Conservation (phyloP, 2,888 invertebrate species). For the Scaeva pyrastri region DNA sequence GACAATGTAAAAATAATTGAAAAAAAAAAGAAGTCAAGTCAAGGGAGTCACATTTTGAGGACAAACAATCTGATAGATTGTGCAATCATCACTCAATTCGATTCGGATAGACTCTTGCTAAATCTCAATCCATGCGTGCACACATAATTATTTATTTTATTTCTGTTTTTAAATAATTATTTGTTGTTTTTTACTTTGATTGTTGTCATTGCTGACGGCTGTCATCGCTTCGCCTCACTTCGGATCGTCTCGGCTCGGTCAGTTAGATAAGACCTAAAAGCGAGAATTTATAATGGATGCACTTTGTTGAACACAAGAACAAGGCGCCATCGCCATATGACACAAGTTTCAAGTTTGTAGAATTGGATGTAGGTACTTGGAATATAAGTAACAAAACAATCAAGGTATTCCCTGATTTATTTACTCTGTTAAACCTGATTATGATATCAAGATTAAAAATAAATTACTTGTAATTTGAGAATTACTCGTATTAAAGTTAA, state of each 20-base stretch:
- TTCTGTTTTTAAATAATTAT: background rate
- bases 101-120: constrained; percentile 26
- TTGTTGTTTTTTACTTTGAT: background rate
- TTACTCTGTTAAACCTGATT: background rate
- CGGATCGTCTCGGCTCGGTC: background rate
- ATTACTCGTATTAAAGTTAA: background rate
- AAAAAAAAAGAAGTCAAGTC: background rate
- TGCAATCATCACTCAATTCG: constrained; percentile 39
- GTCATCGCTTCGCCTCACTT: background rate
- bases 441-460: background rate
- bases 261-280: background rate
- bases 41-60: constrained; percentile 27
- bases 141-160: background rate
- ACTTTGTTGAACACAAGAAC: constrained; percentile 14
- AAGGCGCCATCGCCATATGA: constrained; percentile 24
- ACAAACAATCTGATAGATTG: constrained; percentile 38
- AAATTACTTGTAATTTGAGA: background rate
- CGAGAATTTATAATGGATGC: constrained; percentile 14
- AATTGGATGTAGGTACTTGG: background rate
- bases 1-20: constrained; percentile 15
- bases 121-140: constrained; percentile 34
- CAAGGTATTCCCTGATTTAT: background rate
- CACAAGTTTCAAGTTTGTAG: background rate
- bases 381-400: background rate
- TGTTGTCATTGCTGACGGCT: background rate